Evolutionary conservation across 2,888 invertebrate species (phyloP).

Genomic region (Macrosiphum euphorbiae): DNA sequence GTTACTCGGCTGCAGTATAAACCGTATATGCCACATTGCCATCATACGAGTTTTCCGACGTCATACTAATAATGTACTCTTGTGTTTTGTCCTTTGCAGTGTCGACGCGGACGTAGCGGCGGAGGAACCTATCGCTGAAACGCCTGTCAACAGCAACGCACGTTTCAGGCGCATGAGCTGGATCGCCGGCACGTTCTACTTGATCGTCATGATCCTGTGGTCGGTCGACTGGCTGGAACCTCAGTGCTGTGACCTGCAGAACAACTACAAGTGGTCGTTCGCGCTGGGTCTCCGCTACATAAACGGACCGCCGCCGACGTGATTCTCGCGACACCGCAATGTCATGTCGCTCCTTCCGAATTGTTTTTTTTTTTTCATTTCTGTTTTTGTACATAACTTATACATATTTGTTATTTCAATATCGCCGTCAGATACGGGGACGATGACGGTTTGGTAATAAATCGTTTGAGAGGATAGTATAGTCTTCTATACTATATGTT

Average conservation of each 20-base stretch:
- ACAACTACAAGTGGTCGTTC: constrained; percentile 81
- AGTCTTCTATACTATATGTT: not conserved
- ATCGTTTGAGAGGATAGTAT: not conserved
- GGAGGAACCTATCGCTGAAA: constrained; percentile 8
- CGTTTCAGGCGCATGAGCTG: constrained; percentile 80
- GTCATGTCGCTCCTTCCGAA: constrained; percentile 14
- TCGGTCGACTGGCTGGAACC: constrained; percentile 82
- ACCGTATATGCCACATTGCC: not conserved
- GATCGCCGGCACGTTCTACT: constrained; percentile 81
- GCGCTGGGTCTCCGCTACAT: constrained; percentile 86
- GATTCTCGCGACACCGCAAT: constrained; percentile 68
- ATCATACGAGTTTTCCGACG: not conserved
- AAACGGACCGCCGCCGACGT: constrained; percentile 86
- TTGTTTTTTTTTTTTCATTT: constrained; percentile 4
- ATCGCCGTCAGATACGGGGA: not conserved
- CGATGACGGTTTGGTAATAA: not conserved
- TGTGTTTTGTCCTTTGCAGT: constrained; percentile 5
- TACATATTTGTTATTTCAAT: constrained; percentile 2
- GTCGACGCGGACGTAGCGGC: not conserved
- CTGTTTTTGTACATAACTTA: not conserved
- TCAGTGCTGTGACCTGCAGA: constrained; percentile 83
- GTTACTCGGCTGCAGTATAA: not conserved
- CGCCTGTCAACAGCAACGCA: constrained; percentile 70
- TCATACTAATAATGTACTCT: not conserved
- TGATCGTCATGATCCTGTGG: constrained; percentile 81